phyloP scores from a whole-genome alignment of 2,888 invertebrate species.

The Portevinia maculata region DNA sequence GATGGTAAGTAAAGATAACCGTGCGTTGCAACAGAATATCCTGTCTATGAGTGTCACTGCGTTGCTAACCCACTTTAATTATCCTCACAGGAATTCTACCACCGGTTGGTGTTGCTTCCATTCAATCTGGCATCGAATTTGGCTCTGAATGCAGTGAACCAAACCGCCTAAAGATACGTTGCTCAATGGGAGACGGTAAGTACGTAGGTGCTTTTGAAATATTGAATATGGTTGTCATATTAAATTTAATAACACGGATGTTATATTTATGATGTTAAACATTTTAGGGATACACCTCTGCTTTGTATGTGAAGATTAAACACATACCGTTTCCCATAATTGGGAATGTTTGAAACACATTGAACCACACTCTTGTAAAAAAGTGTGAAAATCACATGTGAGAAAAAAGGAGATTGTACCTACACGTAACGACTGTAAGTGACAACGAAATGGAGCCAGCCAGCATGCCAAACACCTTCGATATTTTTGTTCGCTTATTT shows the following conservation, averaged over 20 bases:
- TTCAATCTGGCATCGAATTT: constrained; percentile 86
- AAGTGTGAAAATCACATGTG: too few species aligned
- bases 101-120: constrained; percentile 66
- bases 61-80: constrained; percentile 60
- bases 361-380: too few species aligned
- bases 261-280: constrained; percentile 1
- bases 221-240: constrained; percentile 3
- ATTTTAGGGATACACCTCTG: neutral
- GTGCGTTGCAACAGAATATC: too few species aligned
- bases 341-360: neutral
- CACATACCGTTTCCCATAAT: neutral
- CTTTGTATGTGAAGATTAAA: neutral
- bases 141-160: constrained; percentile 86
- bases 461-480: too few species aligned
- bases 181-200: constrained; percentile 76
- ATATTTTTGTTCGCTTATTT: too few species aligned
- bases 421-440: too few species aligned
- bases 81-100: constrained; percentile 65
- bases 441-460: too few species aligned
- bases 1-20: constrained; percentile 60
- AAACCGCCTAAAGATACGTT: constrained; percentile 78
- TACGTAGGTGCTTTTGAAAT: constrained; percentile 9
- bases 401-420: too few species aligned
- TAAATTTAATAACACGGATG: neutral
- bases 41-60: constrained; percentile 9